Evolutionary conservation across 2,113 vertebrate genomes (phyloP).

Genomic region (Setophaga petechia): DNA sequence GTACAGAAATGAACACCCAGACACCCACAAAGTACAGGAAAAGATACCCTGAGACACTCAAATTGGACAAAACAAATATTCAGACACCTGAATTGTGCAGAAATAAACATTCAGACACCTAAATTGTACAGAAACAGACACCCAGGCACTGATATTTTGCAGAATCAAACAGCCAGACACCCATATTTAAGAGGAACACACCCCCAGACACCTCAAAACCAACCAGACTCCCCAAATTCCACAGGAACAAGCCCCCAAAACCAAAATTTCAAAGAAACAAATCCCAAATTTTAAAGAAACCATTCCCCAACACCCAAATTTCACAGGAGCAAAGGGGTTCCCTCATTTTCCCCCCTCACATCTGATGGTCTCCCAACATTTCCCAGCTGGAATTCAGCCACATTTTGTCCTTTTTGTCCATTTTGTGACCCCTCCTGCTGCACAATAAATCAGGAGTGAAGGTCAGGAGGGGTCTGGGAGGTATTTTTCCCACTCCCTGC

Average conservation of each 20-base stretch:
- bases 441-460: background rate
- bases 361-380: background rate
- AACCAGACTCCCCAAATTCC: background rate
- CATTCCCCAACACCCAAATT: background rate
- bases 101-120: accelerated
- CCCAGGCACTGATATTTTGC: background rate
- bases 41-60: too few species aligned
- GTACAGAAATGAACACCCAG: too few species aligned
- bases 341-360: background rate
- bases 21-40: too few species aligned
- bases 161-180: background rate
- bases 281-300: too few species aligned
- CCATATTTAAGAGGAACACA: too few species aligned
- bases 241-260: too few species aligned
- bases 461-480: background rate
- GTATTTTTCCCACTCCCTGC: background rate
- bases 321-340: background rate
- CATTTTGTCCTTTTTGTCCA: background rate
- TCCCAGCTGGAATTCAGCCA: background rate
- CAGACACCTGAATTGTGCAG: too few species aligned
- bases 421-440: background rate
- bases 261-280: background rate
- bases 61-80: background rate
- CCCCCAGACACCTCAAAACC: background rate
- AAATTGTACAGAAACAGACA: background rate